phyloP scores from a whole-genome alignment of 2,888 invertebrate genomes.

The Eurytoma adleriae region DNA sequence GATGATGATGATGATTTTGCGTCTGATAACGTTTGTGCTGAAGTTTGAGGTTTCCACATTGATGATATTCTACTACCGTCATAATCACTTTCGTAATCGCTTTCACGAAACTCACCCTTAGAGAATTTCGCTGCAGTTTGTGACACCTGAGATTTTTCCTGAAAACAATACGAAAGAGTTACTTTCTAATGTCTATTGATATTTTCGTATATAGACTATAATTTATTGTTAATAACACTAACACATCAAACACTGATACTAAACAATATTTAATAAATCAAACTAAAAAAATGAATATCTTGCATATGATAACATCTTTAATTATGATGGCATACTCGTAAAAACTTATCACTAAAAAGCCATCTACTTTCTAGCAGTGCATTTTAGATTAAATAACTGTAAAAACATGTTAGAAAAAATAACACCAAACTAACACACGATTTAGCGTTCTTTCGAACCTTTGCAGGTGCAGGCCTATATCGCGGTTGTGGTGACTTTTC shows the following conservation, averaged over 20 bases:
- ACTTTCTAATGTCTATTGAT: not conserved
- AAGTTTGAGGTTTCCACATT: constrained; percentile 78
- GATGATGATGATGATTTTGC: constrained; percentile 56
- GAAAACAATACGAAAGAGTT: constrained; percentile 60
- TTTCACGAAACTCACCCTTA: constrained; percentile 81
- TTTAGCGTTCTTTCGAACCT: constrained; percentile 68
- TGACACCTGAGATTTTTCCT: constrained; percentile 76
- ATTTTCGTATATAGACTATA: too few species aligned
- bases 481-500: constrained; percentile 64
- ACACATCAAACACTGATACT: not conserved
- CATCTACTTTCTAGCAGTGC: not conserved
- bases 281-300: too few species aligned
- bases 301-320: too few species aligned
- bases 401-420: constrained; percentile 5
- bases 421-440: constrained; percentile 58
- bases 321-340: not conserved
- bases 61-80: constrained; percentile 82
- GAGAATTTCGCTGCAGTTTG: constrained; percentile 83
- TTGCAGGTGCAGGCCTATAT: constrained; percentile 67
- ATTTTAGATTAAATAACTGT: not conserved
- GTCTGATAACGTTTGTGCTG: constrained; percentile 50
- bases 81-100: constrained; percentile 85
- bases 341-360: not conserved
- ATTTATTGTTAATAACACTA: not conserved
- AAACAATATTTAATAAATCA: too few species aligned